phyloP scores from a whole-genome alignment of 1,140 invertebrate genomes.

The Drosophila parvula region DNA sequence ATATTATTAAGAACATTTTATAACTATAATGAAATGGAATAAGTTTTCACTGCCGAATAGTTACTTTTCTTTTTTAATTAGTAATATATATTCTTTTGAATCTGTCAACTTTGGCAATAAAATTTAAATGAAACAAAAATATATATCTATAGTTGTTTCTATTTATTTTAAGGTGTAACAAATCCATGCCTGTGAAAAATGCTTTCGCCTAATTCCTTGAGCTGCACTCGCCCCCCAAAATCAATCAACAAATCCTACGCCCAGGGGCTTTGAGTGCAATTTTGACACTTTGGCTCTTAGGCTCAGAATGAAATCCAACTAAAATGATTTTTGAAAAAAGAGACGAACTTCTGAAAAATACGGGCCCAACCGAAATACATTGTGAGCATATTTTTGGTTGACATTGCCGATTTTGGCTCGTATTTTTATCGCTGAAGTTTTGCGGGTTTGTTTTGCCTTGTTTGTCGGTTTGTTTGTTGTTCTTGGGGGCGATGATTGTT shows the following conservation, averaged over 20 bases:
- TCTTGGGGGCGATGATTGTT: slow-evolving; percentile 31
- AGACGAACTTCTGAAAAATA: slow-evolving; percentile 11
- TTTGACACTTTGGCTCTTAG: slow-evolving; percentile 13
- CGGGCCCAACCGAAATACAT: slow-evolving; percentile 8
- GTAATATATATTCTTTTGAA: not conserved
- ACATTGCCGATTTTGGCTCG: slow-evolving; percentile 27
- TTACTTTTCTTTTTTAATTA: not conserved
- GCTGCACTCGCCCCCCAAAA: not conserved
- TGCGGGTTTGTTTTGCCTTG: slow-evolving; percentile 3
- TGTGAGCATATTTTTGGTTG: slow-evolving; percentile 33
- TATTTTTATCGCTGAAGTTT: slow-evolving; percentile 20
- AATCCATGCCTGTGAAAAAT: not conserved
- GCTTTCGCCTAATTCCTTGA: not conserved
- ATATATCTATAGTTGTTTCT: not conserved
- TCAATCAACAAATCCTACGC: slow-evolving; percentile 12
- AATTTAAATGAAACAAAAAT: not conserved
- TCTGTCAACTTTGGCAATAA: not conserved
- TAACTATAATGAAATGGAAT: not conserved
- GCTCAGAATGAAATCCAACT: slow-evolving; percentile 13
- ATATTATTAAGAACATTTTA: not conserved
- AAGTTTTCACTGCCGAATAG: not conserved
- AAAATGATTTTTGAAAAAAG: not conserved
- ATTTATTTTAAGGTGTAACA: not conserved
- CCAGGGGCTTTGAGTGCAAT: slow-evolving; percentile 11
- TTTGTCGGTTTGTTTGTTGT: slow-evolving; percentile 20